phyloP scores from a whole-genome alignment of 2,797 vertebrate genomes.

The Orestias chungarensis region DNA sequence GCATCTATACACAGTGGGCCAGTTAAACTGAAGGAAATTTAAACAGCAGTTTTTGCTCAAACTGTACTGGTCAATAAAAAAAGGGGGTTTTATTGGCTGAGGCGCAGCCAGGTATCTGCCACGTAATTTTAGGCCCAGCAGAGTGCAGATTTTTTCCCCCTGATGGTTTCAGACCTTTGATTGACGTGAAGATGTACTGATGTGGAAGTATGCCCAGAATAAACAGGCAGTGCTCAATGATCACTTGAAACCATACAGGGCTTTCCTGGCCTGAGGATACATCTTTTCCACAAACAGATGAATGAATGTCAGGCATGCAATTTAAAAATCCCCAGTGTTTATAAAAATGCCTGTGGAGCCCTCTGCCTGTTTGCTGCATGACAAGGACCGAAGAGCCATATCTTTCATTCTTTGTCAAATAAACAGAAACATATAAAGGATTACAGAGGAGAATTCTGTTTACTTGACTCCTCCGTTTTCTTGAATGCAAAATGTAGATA shows the following conservation, averaged over 20 bases:
- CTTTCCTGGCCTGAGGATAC: slow-evolving; percentile 51
- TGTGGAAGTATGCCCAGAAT: slow-evolving; percentile 51
- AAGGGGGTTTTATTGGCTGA: slow-evolving; percentile 48
- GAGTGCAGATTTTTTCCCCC: slow-evolving; percentile 31
- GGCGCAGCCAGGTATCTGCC: slow-evolving; percentile 25
- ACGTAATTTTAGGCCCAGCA: slow-evolving; percentile 51
- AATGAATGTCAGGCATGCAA: slow-evolving; percentile 64
- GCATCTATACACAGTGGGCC: slow-evolving; percentile 38
- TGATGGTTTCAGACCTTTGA: slow-evolving; percentile 51
- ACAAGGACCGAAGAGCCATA: slow-evolving; percentile 9
- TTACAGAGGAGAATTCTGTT: slow-evolving; percentile 36
- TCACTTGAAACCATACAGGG: slow-evolving; percentile 54
- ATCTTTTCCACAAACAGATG: slow-evolving; percentile 39
- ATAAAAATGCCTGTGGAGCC: slow-evolving; percentile 19
- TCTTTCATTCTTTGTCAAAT: slow-evolving; percentile 22
- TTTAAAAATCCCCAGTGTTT: slow-evolving; percentile 49
- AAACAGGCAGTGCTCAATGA: slow-evolving; percentile 60
- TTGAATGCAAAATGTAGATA: slow-evolving; percentile 71
- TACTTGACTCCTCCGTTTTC: slow-evolving; percentile 59
- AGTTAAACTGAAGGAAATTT: slow-evolving; percentile 51
- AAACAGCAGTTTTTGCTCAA: slow-evolving; percentile 38
- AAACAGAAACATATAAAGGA: slow-evolving; percentile 19
- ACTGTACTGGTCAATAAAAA: slow-evolving; percentile 60
- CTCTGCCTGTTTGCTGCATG: slow-evolving; percentile 15
- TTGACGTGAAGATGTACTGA: slow-evolving; percentile 66